A percentile compares a stretch with the other conserved stretches of the same genome.
phyloP scores from a whole-genome alignment of 2,888 invertebrate species.

The Atethmia centrago region DNA sequence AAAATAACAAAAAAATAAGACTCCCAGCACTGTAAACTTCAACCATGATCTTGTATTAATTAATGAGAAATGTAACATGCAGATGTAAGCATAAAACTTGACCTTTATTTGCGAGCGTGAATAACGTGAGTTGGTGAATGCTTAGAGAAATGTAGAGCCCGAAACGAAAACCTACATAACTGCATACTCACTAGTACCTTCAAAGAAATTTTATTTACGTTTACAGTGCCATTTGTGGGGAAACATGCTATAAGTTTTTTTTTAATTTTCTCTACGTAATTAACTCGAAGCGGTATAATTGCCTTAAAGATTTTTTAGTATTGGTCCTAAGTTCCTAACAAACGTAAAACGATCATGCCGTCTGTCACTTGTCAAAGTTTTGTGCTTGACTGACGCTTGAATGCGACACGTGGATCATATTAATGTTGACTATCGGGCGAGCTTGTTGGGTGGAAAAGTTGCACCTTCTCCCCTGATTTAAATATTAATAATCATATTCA shows the following conservation, averaged over 20 bases:
- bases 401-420: not conserved
- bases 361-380: not conserved
- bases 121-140: slow-evolving; percentile 22
- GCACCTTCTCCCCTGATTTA: not conserved
- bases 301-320: not conserved
- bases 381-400: not conserved
- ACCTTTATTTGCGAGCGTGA: slow-evolving; percentile 33
- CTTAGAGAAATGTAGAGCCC: slow-evolving; percentile 13
- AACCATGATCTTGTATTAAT: slow-evolving; percentile 27
- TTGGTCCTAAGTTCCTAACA: not conserved
- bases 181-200: not conserved
- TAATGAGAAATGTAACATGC: slow-evolving; percentile 31
- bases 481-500: not conserved
- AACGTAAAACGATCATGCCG: not conserved
- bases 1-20: not conserved
- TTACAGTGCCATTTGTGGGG: slow-evolving; percentile 5
- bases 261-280: not conserved
- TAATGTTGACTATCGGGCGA: not conserved
- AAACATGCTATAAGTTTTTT: slow-evolving; percentile 10
- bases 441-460: no score
- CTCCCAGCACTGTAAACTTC: not conserved
- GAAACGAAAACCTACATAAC: slow-evolving; percentile 17
- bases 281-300: not conserved
- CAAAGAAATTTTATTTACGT: slow-evolving; percentile 13
- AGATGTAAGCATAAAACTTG: slow-evolving; percentile 21